phyloP scores from a whole-genome alignment of 2,888 invertebrate species.

The Nudaria mundana region DNA sequence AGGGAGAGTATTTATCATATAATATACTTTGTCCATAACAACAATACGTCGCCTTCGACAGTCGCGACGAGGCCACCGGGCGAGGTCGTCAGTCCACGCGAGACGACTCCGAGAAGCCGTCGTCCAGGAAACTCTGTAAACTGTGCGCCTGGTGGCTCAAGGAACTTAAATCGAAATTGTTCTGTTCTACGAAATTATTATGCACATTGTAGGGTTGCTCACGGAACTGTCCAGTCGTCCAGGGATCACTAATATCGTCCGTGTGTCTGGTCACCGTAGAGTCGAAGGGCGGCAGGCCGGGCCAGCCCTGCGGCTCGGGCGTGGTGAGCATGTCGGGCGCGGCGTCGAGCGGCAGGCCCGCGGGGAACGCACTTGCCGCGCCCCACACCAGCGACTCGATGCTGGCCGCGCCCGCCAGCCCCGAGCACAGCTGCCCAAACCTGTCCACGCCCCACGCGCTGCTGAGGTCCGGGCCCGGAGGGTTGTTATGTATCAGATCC shows the following conservation, averaged over 20 bases:
- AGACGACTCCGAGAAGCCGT: constrained; percentile 60
- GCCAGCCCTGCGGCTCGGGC: constrained; percentile 62
- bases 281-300: constrained; percentile 58
- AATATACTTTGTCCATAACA: constrained; percentile 30
- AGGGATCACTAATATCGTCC: constrained; percentile 58
- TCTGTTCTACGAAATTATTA: constrained; percentile 67
- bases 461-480: constrained; percentile 50
- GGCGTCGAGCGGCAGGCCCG: constrained; percentile 39
- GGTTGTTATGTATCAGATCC: constrained; percentile 54
- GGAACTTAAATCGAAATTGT: constrained; percentile 60
- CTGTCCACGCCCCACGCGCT: constrained; percentile 60
- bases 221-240: constrained; percentile 68
- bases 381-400: constrained; percentile 68
- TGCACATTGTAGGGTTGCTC: constrained; percentile 65
- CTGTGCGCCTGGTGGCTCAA: constrained; percentile 49
- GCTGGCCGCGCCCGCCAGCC: constrained; percentile 41
- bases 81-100: constrained; percentile 67
- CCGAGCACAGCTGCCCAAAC: constrained; percentile 47
- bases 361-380: constrained; percentile 38
- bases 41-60: constrained; percentile 27
- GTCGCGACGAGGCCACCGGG: constrained; percentile 19
- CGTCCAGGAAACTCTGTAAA: constrained; percentile 62
- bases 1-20: constrained; percentile 22
- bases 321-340: constrained; percentile 54
- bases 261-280: constrained; percentile 43